Conservation (phyloP, 2,797 vertebrate genomes). For the Urophycis tenuis region DNA sequence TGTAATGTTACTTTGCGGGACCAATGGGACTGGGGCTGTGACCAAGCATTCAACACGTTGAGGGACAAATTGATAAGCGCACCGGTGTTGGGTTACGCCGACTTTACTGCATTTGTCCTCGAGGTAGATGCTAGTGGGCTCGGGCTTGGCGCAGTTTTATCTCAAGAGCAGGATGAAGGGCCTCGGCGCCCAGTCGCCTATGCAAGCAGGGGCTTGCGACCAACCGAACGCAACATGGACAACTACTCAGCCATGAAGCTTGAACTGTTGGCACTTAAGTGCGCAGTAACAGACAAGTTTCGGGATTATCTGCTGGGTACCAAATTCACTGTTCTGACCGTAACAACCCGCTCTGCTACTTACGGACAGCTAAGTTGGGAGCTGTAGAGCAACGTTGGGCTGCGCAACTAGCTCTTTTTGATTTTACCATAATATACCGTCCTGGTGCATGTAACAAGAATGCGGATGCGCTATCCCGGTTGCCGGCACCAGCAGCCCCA, state of each 20-base stretch:
- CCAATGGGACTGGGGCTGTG: background rate
- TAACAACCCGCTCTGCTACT: constrained; percentile 4
- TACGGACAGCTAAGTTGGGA: constrained; percentile 6
- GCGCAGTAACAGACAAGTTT: background rate
- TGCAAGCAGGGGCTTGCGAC: constrained; percentile 4
- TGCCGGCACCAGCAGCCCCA: no score
- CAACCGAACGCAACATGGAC: no score
- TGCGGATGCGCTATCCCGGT: background rate
- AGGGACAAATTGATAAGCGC: no score
- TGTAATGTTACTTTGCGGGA: background rate
- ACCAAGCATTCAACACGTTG: background rate
- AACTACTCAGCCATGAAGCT: no score
- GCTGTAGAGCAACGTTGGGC: background rate
- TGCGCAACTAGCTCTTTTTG: background rate
- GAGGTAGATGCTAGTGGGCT: background rate
- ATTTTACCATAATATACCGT: background rate
- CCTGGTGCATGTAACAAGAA: background rate
- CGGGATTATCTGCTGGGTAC: background rate
- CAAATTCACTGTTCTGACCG: background rate
- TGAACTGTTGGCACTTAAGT: no score
- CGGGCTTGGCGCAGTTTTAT: background rate
- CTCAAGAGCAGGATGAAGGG: background rate
- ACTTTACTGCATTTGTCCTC: background rate
- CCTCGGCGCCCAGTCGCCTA: background rate
- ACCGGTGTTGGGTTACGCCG: background rate